Conservation (phyloP, 2,113 vertebrate species). For the Kryptolebias marmoratus region DNA sequence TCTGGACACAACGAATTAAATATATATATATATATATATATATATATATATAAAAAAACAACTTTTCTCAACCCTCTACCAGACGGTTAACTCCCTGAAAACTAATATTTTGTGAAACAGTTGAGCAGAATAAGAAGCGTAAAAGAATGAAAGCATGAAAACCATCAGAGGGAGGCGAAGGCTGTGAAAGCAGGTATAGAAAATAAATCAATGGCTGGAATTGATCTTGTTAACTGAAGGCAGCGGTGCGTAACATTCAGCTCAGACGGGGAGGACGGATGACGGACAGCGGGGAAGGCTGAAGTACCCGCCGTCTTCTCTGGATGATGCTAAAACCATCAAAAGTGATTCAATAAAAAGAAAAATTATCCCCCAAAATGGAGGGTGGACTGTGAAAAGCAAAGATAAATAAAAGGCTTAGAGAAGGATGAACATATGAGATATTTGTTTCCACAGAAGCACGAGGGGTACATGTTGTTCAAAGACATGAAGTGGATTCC, state of each 20-base stretch:
- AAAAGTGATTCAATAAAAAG: neutral
- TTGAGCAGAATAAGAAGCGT: neutral
- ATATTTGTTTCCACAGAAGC: constrained; percentile 9
- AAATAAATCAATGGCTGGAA: constrained; percentile 52
- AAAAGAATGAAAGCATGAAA: neutral
- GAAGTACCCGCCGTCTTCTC: constrained; percentile 4
- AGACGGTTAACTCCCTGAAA: too few species aligned
- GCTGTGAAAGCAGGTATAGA: constrained; percentile 40
- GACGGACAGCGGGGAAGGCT: too few species aligned
- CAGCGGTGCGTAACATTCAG: constrained; percentile 32
- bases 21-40: too few species aligned
- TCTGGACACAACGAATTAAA: too few species aligned
- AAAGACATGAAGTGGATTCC: constrained; percentile 41
- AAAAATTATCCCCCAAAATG: neutral
- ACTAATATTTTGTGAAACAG: neutral
- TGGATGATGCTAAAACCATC: neutral
- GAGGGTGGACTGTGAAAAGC: neutral
- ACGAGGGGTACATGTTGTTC: neutral
- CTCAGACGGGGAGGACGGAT: constrained; percentile 1
- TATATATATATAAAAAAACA: too few species aligned
- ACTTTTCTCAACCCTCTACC: too few species aligned
- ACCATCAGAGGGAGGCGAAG: neutral
- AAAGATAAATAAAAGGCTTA: neutral
- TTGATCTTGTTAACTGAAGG: constrained; percentile 64
- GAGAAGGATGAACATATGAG: neutral